Evolutionary conservation across 2,888 invertebrate genomes (phyloP).

Genomic region (Callyntrura guangdongensis): DNA sequence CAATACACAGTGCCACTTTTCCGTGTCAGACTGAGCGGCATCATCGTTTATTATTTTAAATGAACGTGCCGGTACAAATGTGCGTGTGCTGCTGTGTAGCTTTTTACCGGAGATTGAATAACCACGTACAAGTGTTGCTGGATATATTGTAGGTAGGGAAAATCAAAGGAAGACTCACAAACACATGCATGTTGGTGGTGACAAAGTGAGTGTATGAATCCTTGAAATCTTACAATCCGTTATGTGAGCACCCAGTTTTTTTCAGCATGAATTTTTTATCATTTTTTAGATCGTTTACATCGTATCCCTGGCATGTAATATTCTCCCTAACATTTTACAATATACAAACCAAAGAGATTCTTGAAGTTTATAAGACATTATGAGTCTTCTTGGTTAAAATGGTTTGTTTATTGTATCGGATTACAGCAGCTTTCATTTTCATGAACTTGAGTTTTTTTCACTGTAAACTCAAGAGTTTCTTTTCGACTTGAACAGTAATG

Average conservation of each 20-base stretch:
- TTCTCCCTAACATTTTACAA: neutral
- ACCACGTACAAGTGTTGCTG: neutral
- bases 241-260: conserved; percentile 26
- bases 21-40: conserved; percentile 72
- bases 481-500: conserved; percentile 47
- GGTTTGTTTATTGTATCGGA: conserved; percentile 73
- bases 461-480: neutral
- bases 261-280: conserved; percentile 37
- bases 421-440: conserved; percentile 61
- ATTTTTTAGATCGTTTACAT: neutral
- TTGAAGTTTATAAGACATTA: conserved; percentile 1
- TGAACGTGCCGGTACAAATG: neutral
- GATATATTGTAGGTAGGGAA: neutral
- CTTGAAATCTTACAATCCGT: no score
- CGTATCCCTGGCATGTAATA: neutral
- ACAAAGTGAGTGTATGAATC: conserved; percentile 26
- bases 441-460: conserved; percentile 59
- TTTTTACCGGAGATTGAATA: neutral
- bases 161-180: neutral
- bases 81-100: neutral
- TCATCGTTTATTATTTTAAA: conserved; percentile 56
- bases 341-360: neutral
- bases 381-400: conserved; percentile 26
- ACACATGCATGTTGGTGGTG: neutral
- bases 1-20: neutral